Evolutionary conservation across 2,797 vertebrate genomes (phyloP).

Genomic region (Mallotus villosus): DNA sequence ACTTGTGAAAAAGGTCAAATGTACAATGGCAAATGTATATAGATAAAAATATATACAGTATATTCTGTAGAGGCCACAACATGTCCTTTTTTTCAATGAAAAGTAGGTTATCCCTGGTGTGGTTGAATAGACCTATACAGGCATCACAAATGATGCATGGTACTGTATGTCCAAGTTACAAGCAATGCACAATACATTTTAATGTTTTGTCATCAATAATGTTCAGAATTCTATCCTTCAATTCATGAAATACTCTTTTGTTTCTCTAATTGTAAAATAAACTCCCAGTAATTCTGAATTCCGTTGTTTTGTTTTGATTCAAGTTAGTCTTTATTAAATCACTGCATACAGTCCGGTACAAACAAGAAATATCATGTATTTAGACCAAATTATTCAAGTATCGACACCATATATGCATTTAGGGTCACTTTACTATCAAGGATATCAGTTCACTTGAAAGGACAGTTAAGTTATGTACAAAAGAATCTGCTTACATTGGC

Average conservation of each 20-base stretch:
- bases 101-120: slow-evolving; percentile 92
- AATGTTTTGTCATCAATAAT: slow-evolving; percentile 93
- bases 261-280: slow-evolving; percentile 98
- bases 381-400: too few relatives aligned
- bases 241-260: slow-evolving; percentile 90
- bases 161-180: slow-evolving; percentile 83
- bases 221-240: slow-evolving; percentile 80
- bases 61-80: slow-evolving; percentile 92
- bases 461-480: too few relatives aligned
- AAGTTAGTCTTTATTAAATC: neutral
- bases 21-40: slow-evolving; percentile 46
- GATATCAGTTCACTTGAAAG: too few relatives aligned
- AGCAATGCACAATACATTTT: slow-evolving; percentile 89
- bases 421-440: too few relatives aligned
- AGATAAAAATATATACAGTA: slow-evolving; percentile 82
- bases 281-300: slow-evolving; percentile 61
- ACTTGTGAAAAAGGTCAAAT: slow-evolving; percentile 61
- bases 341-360: too few relatives aligned
- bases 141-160: slow-evolving; percentile 89
- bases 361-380: too few relatives aligned
- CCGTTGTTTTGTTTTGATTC: slow-evolving; percentile 13
- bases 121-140: slow-evolving; percentile 85
- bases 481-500: too few relatives aligned
- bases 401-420: too few relatives aligned
- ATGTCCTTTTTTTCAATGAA: slow-evolving; percentile 82